Evolutionary conservation across 2,797 vertebrate genomes (phyloP), one percentile per base, ranked within the genome.

Genomic region (Pseudomugil tenellus): DNA sequence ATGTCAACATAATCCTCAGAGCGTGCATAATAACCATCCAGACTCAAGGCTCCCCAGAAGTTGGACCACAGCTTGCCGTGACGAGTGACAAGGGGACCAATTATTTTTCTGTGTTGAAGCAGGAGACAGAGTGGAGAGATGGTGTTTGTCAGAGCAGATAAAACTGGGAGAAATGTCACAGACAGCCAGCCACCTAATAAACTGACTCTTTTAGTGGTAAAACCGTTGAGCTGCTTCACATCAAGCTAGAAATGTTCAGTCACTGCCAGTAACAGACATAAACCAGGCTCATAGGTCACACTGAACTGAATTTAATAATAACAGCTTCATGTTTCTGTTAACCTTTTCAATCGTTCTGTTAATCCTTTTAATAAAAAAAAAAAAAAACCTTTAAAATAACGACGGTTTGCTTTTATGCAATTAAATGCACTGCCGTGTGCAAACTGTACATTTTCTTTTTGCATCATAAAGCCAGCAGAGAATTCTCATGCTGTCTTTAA

Each of bases 1-100:
- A 99, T 97, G 87, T 99, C 97, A 72, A 99, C 91, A 65, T 98
- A 99, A 92, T 99, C 98, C 87, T 99, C 98, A 17, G 97, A 99
- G 29, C 98, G 95, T 37, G 98, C 97, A 16, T 99, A 99, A 80
- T 97, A 99, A 17, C 98, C 98, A 76, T 99, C 98, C 71, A 96
- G 92, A 72, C 96, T 98, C 84, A 99, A 63, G 55, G 96, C 95
- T 83, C 98, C 98, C 98, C 98, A 99, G 91, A 99, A 99, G 89
- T 99, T 99, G 81, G 98, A 99, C 98, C 98, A 99, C 52, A 99
- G 92, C 84, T 98, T 98, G 73, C 96, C 92, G 62, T 98, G 96
- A 61, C 97, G 96, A 68, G 94, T 97, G 77, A 99, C 96, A 2
- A 99, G 95, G 0, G 98, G 98, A 59, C 94, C 96, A 90, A 98